Conservation (phyloP, 1,140 invertebrate genomes). For the Planococcus citri region DNA sequence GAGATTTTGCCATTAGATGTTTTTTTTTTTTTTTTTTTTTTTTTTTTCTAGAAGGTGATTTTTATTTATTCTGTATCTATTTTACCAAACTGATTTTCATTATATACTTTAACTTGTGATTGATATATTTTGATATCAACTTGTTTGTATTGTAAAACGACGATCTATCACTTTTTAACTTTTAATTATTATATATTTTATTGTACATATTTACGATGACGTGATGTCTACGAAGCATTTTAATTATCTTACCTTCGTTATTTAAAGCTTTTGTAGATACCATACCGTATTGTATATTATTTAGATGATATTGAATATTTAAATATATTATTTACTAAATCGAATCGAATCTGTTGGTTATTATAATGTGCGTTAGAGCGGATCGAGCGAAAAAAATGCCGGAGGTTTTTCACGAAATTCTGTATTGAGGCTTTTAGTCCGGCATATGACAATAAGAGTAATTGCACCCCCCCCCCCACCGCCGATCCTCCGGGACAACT, state of each 20-base stretch:
- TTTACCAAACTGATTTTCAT: conserved; percentile 7
- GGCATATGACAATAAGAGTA: too few relatives aligned
- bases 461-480: too few relatives aligned
- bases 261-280: conserved; percentile 18
- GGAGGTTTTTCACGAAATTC: too few relatives aligned
- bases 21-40: not conserved
- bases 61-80: conserved; percentile 6
- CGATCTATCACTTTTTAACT: conserved; percentile 7
- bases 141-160: not conserved
- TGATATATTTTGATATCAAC: conserved; percentile 8
- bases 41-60: not conserved
- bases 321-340: conserved; percentile 9
- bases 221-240: conserved; percentile 2
- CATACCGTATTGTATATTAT: conserved; percentile 17
- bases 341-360: not conserved
- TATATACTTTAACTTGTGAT: not conserved
- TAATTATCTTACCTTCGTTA: conserved; percentile 9
- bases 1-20: not conserved
- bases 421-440: too few relatives aligned
- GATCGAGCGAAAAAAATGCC: too few relatives aligned
- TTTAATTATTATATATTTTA: not conserved
- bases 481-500: too few relatives aligned
- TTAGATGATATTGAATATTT: conserved; percentile 14
- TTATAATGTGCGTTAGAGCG: too few relatives aligned
- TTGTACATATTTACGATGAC: not conserved